phyloP scores from a whole-genome alignment of 2,797 vertebrate species.

The Lepilemur ruficaudatus region DNA sequence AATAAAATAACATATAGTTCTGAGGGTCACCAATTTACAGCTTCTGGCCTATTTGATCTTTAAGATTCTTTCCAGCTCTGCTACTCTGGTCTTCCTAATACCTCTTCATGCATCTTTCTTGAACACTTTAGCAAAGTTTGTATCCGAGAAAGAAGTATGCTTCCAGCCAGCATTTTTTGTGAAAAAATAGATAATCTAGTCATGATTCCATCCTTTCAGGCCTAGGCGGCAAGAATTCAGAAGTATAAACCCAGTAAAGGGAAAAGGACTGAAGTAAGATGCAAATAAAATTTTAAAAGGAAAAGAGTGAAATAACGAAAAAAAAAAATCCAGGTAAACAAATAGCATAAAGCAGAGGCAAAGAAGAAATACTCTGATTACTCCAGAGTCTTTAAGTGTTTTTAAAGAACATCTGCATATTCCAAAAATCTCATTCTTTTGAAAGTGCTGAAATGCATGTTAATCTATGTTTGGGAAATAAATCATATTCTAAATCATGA shows the following conservation, averaged over 20 bases:
- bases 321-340: background rate
- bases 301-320: background rate
- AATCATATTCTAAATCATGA: background rate
- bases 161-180: background rate
- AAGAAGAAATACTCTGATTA: background rate
- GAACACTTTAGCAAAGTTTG: background rate
- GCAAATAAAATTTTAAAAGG: background rate
- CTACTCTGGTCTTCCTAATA: background rate
- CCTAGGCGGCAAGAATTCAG: background rate
- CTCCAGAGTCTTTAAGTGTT: background rate
- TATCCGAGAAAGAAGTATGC: background rate
- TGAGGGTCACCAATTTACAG: background rate
- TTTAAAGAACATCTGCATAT: background rate
- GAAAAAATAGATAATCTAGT: background rate
- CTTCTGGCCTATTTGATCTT: background rate
- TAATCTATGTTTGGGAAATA: slow-evolving; percentile 10
- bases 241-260: background rate
- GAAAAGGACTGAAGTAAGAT: background rate
- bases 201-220: background rate
- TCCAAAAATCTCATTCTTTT: background rate
- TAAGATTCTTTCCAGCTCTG: background rate
- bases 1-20: background rate
- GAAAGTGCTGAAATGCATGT: background rate
- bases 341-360: background rate
- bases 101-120: background rate